Base-by-base conservation (phyloP, 1,140 invertebrate genomes). In the Chrysomallon squamiferum region DNA sequence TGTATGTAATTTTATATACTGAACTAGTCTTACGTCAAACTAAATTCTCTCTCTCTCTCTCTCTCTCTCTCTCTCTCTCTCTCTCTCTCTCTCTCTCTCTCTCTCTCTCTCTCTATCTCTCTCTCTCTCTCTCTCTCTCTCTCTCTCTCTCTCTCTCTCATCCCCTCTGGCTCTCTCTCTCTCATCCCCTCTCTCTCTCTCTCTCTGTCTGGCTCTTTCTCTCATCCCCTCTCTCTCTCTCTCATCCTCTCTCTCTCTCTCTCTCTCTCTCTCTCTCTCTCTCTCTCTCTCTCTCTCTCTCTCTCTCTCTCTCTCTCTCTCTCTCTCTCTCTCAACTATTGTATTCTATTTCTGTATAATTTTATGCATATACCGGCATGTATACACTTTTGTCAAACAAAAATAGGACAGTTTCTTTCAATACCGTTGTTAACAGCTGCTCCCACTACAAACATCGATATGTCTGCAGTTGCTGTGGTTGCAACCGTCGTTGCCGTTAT, bases 21-120 rank as follows among this genome's bases (percentile, higher is more conserved):
- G n/a, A n/a, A n/a, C n/a, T n/a, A n/a, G n/a, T n/a, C n/a, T n/a
- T n/a, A n/a, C n/a, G n/a, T n/a, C n/a, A n/a, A 22, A 20, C n/a
- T 50, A 50, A 22, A 22, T 5, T 9, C 25, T 22, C 25, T 50
- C n/a, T 50, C 25, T 50, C 25, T 50, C n/a, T 50, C n/a, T 20
- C n/a, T 54, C 49, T 32, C 30, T 52, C 32, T 52, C 47, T 29
- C 25, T 50, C 29, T 52, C 47, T 32, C 41, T 62, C 60, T 27
- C 25, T 41, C 25, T 49, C 61, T 47, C 60, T 33, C 45, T 32
- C 22, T 62, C 41, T 25, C 47, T 50, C 4, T 35, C 47, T 20
- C 35, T 38, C 45, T 43, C 35, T 33, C 45, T 52, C 18, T 38
- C 35, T 30, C 61, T 57, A 45, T 38, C 29, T 54, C 60, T 45